phyloP scores from a whole-genome alignment of 2,797 vertebrate genomes.

The Poecilia gillii region DNA sequence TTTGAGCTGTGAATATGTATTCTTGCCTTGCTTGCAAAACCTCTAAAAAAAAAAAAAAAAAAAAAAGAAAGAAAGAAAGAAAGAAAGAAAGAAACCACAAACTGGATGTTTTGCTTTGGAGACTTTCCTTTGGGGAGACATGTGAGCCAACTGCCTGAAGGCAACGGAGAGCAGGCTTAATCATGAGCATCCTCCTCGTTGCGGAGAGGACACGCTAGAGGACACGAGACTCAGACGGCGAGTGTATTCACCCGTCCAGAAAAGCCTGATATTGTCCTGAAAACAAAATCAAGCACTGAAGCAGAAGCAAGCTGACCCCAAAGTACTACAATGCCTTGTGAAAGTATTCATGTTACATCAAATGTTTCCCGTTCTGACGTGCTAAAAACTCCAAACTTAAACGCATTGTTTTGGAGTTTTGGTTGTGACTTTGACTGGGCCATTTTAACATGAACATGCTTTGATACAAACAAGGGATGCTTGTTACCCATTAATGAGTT shows the following conservation, averaged over 20 bases:
- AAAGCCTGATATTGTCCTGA: not conserved
- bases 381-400: not conserved
- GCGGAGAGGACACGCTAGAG: conserved; percentile 48
- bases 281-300: conserved; percentile 25
- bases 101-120: conserved; percentile 29
- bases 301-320: conserved; percentile 8
- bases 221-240: conserved; percentile 41
- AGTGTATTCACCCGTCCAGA: conserved; percentile 22
- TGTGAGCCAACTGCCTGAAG: conserved; percentile 40
- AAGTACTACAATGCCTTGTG: conserved; percentile 2
- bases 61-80: too few species aligned
- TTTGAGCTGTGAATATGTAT: conserved; percentile 4
- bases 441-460: not conserved
- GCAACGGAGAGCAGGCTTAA: conserved; percentile 50
- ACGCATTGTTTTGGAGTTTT: not conserved
- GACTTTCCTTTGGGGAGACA: conserved; percentile 40
- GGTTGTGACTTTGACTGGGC: not conserved
- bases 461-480: not conserved
- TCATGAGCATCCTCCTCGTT: conserved; percentile 48
- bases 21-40: conserved; percentile 14
- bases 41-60: not conserved
- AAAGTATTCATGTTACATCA: not conserved
- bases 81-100: not conserved
- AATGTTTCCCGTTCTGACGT: not conserved
- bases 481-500: too few species aligned